Conservation (phyloP, 2,113 vertebrate species). For the Microcebus jonahi region DNA sequence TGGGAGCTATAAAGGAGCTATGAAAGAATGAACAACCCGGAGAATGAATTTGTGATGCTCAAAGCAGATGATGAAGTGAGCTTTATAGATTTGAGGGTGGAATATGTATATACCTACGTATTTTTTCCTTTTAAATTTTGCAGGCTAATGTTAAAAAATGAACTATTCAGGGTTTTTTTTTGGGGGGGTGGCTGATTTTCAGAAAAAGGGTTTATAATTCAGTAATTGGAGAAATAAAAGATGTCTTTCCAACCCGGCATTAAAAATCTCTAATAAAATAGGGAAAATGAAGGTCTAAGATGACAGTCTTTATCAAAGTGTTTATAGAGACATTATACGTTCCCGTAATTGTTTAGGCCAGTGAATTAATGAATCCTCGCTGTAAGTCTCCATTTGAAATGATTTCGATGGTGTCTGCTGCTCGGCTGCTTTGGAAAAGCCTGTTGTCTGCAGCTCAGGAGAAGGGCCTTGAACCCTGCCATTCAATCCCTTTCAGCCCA, state of each 20-base stretch:
- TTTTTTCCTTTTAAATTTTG: constrained; percentile 66
- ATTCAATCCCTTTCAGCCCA: constrained; percentile 99
- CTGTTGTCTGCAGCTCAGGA: constrained; percentile 97
- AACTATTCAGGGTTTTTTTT: constrained; percentile 61
- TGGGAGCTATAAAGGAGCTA: neutral
- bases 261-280: constrained; percentile 87
- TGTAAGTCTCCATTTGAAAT: constrained; percentile 97
- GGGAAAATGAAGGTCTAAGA: constrained; percentile 86
- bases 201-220: constrained; percentile 81
- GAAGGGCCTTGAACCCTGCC: constrained; percentile 99
- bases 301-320: constrained; percentile 90
- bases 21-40: constrained; percentile 37
- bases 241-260: constrained; percentile 82
- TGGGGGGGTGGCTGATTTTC: constrained; percentile 1
- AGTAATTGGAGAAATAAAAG: constrained; percentile 85
- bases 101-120: neutral
- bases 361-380: constrained; percentile 92
- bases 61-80: constrained; percentile 70
- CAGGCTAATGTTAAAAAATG: constrained; percentile 78
- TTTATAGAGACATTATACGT: constrained; percentile 92
- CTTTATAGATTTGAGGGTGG: constrained; percentile 42
- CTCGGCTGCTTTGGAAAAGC: constrained; percentile 93
- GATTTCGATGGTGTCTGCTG: constrained; percentile 94
- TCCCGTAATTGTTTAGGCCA: constrained; percentile 91
- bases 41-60: constrained; percentile 58